Percentiles rank a stretch among this genome's conserved stretches.
phyloP scores from a whole-genome alignment of 2,888 invertebrate genomes.

The Microdon myrmicae region DNA sequence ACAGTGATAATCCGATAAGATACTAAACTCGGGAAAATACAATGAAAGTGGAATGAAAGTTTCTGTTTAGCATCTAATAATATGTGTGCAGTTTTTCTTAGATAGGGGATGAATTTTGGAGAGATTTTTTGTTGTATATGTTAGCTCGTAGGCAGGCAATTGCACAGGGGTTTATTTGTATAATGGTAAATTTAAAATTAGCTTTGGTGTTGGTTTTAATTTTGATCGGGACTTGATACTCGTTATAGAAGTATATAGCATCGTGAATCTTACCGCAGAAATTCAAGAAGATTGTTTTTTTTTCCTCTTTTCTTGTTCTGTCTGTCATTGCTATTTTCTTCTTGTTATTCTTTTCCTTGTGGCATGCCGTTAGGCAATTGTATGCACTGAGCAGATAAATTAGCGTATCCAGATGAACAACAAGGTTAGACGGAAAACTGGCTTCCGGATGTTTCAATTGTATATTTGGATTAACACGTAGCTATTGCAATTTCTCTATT shows the following conservation, averaged over 20 bases:
- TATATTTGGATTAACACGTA: too few relatives aligned
- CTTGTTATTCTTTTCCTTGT: too few relatives aligned
- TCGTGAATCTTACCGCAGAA: constrained; percentile 4
- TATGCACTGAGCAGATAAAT: background rate
- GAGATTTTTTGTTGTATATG: constrained; percentile 23
- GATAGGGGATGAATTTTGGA: constrained; percentile 28
- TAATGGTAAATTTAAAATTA: background rate
- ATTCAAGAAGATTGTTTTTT: background rate
- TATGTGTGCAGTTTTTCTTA: constrained; percentile 8
- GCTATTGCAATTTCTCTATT: too few relatives aligned
- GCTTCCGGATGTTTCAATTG: constrained; percentile 11
- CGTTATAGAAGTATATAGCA: constrained; percentile 5
- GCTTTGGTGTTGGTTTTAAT: too few relatives aligned
- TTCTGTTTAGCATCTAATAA: constrained; percentile 2
- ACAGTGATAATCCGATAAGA: constrained; percentile 52
- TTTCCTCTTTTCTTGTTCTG: too few relatives aligned
- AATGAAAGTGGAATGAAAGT: constrained; percentile 6
- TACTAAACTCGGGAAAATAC: constrained; percentile 35
- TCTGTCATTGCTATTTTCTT: too few relatives aligned
- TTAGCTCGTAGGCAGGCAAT: too few relatives aligned
- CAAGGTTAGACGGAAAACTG: constrained; percentile 4
- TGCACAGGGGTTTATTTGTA: constrained; percentile 3
- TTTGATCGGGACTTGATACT: constrained; percentile 9
- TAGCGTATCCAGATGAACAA: background rate
- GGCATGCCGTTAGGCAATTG: background rate